phyloP scores from a whole-genome alignment of 2,113 vertebrate genomes.

The Vulpes vulpes region DNA sequence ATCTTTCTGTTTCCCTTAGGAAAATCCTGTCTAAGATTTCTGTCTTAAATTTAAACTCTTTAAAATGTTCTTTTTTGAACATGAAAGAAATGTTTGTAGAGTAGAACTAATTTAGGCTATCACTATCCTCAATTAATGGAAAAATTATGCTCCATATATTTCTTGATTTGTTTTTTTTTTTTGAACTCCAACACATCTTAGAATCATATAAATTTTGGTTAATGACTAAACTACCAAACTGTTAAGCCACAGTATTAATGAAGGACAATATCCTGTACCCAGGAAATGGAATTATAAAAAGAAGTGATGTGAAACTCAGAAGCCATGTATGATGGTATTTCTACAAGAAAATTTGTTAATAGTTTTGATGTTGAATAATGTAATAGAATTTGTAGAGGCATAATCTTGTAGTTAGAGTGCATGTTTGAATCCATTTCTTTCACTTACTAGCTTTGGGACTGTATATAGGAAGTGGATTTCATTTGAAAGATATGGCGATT shows the following conservation, averaged over 20 bases:
- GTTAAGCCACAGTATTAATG: neutral
- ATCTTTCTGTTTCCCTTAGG: neutral
- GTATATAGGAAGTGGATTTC: neutral
- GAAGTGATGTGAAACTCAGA: neutral
- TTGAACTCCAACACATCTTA: constrained; percentile 36
- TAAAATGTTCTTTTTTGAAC: constrained; percentile 14
- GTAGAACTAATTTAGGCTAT: constrained; percentile 7
- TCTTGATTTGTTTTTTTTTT: constrained; percentile 60
- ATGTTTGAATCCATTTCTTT: neutral
- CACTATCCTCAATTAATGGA: neutral
- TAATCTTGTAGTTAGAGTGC: neutral
- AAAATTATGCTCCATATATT: neutral
- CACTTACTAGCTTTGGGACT: neutral
- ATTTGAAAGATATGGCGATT: neutral
- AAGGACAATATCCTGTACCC: neutral
- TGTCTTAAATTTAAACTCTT: constrained; percentile 15
- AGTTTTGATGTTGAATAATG: neutral
- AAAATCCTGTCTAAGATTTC: neutral
- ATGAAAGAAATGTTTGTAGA: constrained; percentile 1
- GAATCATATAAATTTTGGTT: constrained; percentile 48
- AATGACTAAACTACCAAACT: neutral
- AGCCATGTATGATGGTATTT: neutral
- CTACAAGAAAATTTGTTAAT: neutral
- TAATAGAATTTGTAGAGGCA: neutral
- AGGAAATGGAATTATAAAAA: neutral